Percentiles rank a stretch among this genome's conserved stretches.
These are phyloP conservation scores for Bombus balteatus DNA, from an alignment of 1,140 invertebrate species.

Conservation along the genomic window DNA sequence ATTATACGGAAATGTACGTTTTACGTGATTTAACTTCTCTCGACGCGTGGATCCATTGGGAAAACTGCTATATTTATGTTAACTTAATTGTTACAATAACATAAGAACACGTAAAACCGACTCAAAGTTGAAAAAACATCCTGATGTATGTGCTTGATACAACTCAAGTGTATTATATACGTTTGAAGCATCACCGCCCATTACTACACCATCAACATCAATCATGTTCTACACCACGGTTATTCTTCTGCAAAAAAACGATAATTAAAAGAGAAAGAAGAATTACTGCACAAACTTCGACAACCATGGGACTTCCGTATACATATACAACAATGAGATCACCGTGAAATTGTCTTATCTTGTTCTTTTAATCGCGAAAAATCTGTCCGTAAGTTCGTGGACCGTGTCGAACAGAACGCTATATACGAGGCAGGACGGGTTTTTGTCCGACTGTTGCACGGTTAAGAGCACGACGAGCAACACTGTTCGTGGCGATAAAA, in stretches of 20 bases:
- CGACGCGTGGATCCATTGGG: no score
- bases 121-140: neutral
- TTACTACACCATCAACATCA: neutral
- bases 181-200: neutral
- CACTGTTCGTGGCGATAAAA: slow-evolving; percentile 7
- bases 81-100: neutral
- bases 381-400: neutral
- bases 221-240: neutral
- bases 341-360: neutral
- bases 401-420: neutral
- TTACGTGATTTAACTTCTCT: no score
- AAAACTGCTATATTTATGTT: neutral
- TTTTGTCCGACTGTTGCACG: slow-evolving; percentile 4
- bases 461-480: slow-evolving; percentile 13
- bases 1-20: no score
- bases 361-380: neutral
- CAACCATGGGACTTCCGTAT: neutral
- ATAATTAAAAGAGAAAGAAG: neutral
- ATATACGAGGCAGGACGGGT: no score
- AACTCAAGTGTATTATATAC: neutral
- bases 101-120: neutral
- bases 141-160: no score
- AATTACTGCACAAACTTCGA: neutral
- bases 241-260: neutral
- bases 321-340: neutral